Conservation (phyloP, 64 coral and sea anemone genomes). For the Platygyra sinensis region DNA sequence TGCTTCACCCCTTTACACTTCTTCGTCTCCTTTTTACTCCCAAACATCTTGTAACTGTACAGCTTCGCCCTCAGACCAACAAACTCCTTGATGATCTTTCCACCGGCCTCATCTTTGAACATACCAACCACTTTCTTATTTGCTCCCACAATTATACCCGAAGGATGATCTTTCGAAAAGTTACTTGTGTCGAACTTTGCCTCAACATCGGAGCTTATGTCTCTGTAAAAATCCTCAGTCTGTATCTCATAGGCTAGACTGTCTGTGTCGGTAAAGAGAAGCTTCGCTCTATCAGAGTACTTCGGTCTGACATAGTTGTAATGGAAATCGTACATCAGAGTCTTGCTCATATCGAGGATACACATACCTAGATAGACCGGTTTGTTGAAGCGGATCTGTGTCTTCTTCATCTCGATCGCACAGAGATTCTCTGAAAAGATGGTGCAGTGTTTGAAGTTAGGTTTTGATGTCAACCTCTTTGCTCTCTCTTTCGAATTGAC, state of each 20-base stretch:
- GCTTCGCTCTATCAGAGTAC: neutral
- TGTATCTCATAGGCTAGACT: constrained; percentile 15
- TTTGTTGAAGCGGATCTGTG: neutral
- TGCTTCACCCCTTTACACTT: constrained; percentile 8
- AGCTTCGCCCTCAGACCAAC: constrained; percentile 27
- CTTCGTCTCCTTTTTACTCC: neutral
- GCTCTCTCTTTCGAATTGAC: neutral
- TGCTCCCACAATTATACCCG: neutral
- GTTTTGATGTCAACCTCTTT: neutral
- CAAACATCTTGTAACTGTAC: neutral
- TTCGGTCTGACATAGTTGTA: constrained; percentile 15
- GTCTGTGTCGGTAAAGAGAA: constrained; percentile 47
- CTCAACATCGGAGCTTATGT: constrained; percentile 1
- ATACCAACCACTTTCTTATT: constrained; percentile 39
- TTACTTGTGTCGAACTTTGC: constrained; percentile 4
- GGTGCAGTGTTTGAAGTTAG: neutral
- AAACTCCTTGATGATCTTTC: neutral
- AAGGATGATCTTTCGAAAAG: constrained; percentile 16
- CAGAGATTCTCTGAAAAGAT: neutral
- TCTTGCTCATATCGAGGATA: neutral
- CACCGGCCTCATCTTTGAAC: constrained; percentile 12
- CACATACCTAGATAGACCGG: neutral
- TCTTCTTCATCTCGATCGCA: neutral
- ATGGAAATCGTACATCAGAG: constrained; percentile 32
- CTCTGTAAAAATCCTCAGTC: constrained; percentile 39